These are phyloP conservation scores for Brachionus koreanus DNA, from an alignment of 1,140 invertebrate genomes.

Conservation along the genomic window DNA sequence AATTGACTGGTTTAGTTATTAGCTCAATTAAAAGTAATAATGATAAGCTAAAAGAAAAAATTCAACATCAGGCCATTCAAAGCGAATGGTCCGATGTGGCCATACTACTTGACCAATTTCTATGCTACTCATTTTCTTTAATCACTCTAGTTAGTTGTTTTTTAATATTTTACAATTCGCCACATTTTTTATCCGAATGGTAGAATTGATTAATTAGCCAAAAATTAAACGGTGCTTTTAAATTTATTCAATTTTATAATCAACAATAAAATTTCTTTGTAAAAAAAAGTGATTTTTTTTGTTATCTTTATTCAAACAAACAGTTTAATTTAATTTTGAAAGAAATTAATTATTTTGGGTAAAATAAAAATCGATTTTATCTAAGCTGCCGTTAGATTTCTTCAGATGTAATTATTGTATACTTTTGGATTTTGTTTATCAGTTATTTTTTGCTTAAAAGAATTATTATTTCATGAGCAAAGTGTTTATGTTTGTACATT, in stretches of 20 bases:
- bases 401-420: neutral
- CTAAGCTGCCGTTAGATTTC: no score
- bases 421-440: neutral
- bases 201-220: neutral
- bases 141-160: conserved; percentile 28
- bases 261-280: neutral
- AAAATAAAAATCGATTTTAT: neutral
- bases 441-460: neutral
- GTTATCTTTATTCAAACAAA: no score
- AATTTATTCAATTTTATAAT: neutral
- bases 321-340: neutral
- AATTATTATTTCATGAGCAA: neutral
- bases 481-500: neutral
- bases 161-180: conserved; percentile 34
- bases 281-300: no score
- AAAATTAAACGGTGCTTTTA: neutral
- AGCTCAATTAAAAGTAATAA: neutral
- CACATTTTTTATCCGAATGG: conserved; percentile 37
- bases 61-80: neutral
- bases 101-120: conserved; percentile 6
- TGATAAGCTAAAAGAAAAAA: conserved; percentile 1
- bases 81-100: conserved; percentile 42
- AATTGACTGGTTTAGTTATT: neutral
- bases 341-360: neutral
- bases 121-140: conserved; percentile 26